A percentile compares a stretch with the other conserved stretches of the same genome.
These are phyloP conservation scores for Odontamblyopus lacepedii DNA, from an alignment of 2,797 vertebrate species.

Conservation along the genomic window DNA sequence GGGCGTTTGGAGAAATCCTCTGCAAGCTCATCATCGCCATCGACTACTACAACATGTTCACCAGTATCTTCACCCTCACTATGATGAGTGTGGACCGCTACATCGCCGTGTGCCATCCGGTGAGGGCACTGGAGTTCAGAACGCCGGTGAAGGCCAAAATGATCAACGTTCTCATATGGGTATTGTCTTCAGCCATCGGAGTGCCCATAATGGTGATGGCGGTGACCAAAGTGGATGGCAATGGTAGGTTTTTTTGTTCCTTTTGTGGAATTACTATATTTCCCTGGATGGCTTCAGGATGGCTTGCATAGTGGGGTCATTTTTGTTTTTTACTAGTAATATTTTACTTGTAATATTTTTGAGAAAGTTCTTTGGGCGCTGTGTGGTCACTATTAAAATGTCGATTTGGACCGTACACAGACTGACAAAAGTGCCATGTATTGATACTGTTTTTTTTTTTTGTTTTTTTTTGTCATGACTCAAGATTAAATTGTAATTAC, in stretches of 20 bases:
- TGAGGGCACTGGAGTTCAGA: slow-evolving; percentile 89
- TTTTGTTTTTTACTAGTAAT: not conserved
- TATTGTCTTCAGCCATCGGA: slow-evolving; percentile 88
- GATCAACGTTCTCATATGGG: slow-evolving; percentile 94
- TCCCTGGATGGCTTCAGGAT: not conserved
- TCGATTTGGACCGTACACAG: not conserved
- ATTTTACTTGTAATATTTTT: not conserved
- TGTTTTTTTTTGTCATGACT: too few species aligned
- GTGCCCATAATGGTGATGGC: slow-evolving; percentile 94
- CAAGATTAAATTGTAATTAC: too few species aligned
- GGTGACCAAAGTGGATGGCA: slow-evolving; percentile 81
- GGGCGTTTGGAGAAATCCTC: slow-evolving; percentile 90
- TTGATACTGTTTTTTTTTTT: too few species aligned
- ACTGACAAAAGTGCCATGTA: too few species aligned
- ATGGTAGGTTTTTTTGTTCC: slow-evolving; percentile 68
- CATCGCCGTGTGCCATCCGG: slow-evolving; percentile 90
- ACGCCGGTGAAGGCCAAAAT: slow-evolving; percentile 90
- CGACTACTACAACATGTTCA: slow-evolving; percentile 98
- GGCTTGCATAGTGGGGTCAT: not conserved
- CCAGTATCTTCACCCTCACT: slow-evolving; percentile 94
- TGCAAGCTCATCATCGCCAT: slow-evolving; percentile 93
- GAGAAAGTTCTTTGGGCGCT: not conserved
- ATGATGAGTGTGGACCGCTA: slow-evolving; percentile 98
- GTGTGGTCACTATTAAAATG: not conserved
- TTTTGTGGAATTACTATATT: not conserved